A percentile compares a stretch with the other conserved stretches of the same genome.
phyloP scores from a whole-genome alignment of 1,140 invertebrate species.

The Saccostrea echinata region DNA sequence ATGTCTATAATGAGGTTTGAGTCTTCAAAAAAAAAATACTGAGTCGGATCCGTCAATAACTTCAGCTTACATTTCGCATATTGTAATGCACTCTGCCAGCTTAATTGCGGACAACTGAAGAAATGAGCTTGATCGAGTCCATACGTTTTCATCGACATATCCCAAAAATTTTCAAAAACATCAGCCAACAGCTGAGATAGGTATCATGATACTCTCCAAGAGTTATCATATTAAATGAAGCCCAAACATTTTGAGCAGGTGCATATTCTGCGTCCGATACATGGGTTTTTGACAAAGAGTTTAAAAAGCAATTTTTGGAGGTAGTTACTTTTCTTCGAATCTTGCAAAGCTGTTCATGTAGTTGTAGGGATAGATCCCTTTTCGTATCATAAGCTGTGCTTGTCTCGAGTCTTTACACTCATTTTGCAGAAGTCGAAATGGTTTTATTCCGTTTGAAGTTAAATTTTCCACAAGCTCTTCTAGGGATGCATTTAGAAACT shows the following conservation, averaged over 20 bases:
- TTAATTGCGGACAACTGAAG: constrained; percentile 66
- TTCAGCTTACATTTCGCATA: too few relatives aligned
- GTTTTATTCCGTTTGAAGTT: too few relatives aligned
- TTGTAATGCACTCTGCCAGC: constrained; percentile 47
- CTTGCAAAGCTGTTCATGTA: background rate
- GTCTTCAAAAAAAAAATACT: constrained; percentile 67
- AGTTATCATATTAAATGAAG: constrained; percentile 69
- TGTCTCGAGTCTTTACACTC: constrained; percentile 21
- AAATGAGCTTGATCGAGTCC: too few relatives aligned
- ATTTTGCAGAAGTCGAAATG: too few relatives aligned
- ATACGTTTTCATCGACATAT: too few relatives aligned
- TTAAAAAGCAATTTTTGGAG: constrained; percentile 40
- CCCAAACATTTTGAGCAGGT: constrained; percentile 67
- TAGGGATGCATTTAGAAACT: too few relatives aligned
- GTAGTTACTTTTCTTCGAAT: constrained; percentile 21
- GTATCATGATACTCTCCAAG: constrained; percentile 78
- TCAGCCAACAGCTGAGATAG: constrained; percentile 75
- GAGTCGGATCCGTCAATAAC: constrained; percentile 64
- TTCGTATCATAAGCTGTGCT: background rate
- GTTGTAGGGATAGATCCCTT: too few relatives aligned
- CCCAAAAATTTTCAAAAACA: constrained; percentile 81
- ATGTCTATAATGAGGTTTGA: too few relatives aligned
- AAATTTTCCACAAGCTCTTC: too few relatives aligned
- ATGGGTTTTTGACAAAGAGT: background rate
- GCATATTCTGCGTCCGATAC: constrained; percentile 65